Evolutionary conservation across 2,888 invertebrate species (phyloP), one percentile per base, ranked within the genome.

Genomic region (Pilophorus perplexus): DNA sequence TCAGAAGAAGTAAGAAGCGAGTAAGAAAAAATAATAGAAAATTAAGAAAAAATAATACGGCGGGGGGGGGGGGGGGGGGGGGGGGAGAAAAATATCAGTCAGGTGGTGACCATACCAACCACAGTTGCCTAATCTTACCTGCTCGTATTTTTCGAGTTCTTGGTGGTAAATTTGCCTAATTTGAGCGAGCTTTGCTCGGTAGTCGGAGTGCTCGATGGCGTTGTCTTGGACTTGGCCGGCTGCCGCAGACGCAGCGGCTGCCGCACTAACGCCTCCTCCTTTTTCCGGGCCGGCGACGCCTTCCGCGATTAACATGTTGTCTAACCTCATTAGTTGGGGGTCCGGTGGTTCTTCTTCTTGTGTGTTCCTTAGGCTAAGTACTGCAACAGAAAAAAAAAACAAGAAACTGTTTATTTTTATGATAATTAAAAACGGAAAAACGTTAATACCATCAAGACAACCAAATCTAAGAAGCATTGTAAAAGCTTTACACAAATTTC

Each of bases 121-220:
- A n/a, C n/a, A n/a, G n/a, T n/a, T n/a, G n/a, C n/a, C n/a, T n/a
- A n/a, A n/a, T n/a, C n/a, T 73, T 72, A 86, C 86, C 82, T 98
- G 97, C 81, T 99, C 97, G 77, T 99, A 99, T 83, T 99, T 99
- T 80, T 97, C 96, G 76, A 99, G 80, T 80, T 99, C 99, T 80
- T 96, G 94, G 79, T 98, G 97, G 81, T 99, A 99, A 75, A 99
- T 98, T 80, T 94, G 93, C 69, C 99, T 85, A 78, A 99, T 99
- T 82, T 99, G 98, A 12, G 95, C 93, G 75, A 99, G 84, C 80
- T 99, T 99, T 74, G 96, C 96, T 74, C 98, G 87, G 82, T 99
- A 99, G 80, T 99, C 99, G 69, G 98, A 96, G 80, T 99, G 98
- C 81, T 99, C 99, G 77, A 96, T 96, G 74, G 95, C 94, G 80